These are phyloP conservation scores for Apostichopus japonicus DNA, from an alignment of 35 echinoderm and acorn worm species.

Conservation along the genomic window DNA sequence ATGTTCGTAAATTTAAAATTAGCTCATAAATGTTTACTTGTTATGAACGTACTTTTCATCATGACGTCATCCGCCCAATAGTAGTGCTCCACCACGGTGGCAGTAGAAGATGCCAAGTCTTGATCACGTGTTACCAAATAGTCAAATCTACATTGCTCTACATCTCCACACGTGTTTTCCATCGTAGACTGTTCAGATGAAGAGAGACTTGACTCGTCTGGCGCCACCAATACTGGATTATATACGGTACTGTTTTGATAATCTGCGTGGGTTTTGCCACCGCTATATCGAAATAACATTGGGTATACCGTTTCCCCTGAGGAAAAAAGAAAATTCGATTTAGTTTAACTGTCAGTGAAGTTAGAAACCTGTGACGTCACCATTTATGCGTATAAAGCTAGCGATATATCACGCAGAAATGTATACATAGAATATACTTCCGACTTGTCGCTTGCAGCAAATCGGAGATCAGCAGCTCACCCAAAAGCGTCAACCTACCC, in stretches of 20 bases:
- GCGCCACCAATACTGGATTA: constrained; percentile 13
- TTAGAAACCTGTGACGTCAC: too few species aligned
- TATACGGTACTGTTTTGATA: constrained; percentile 1
- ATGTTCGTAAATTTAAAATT: neutral
- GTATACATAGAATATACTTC: too few species aligned
- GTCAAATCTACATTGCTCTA: constrained; percentile 45
- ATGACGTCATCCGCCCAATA: neutral
- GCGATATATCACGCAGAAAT: too few species aligned
- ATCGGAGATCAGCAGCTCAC: too few species aligned
- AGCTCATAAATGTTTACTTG: neutral
- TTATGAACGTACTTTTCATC: constrained; percentile 38
- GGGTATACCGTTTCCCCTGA: neutral
- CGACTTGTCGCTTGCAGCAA: too few species aligned
- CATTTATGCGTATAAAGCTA: too few species aligned
- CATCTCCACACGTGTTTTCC: constrained; percentile 35
- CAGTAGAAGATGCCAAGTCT: neutral
- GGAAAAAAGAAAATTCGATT: neutral
- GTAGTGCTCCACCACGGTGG: neutral
- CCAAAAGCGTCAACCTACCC: too few species aligned
- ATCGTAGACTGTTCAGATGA: neutral
- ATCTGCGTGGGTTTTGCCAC: neutral
- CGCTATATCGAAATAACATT: neutral
- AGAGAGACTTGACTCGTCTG: constrained; percentile 15
- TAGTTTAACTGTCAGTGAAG: neutral
- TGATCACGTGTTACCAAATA: constrained; percentile 4